Evolutionary conservation across 2,113 vertebrate species (phyloP), one percentile per base, ranked within the genome.

Genomic region (Percopsis transmontana): DNA sequence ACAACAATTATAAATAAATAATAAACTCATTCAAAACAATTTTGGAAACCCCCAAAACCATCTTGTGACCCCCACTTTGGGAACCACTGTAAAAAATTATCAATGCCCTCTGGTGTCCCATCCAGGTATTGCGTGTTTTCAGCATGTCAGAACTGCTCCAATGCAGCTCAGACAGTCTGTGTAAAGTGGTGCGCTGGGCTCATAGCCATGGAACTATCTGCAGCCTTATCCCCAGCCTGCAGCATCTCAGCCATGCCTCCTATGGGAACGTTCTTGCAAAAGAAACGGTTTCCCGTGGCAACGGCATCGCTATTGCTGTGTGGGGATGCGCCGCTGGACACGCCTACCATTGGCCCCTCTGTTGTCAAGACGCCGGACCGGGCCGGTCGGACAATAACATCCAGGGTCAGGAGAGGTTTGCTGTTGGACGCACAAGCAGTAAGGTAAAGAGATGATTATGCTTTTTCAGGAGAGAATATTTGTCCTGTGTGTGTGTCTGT

Each of bases 191-290:
- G 73, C 95, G 94, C 86, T 97, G 95, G 96, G 95, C 96, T 55
- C 95, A 96, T 88, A 96, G 95, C 77, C 96, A 96, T 23, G 96
- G 95, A 13, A 96, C 95, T 13, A 97, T 96, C 81, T 97, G 95
- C 90, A 94, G 88, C 78, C 94, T 97, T 78, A 95, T 96, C 82
- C 96, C 96, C 70, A 94, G 92, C 85, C 89, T 96, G 53, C 95
- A 96, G 79, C 94, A 95, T 63, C 79, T 95, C 70, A 89, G 95
- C 5, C 93, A 92, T 74, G 94, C 94, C 20, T 88, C 94, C 60
- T 92, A 95, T 0, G 92, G 92, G 62, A 94, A 92, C 74, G 84
- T 94, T 61, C 55, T 68, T 19, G 39, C 50, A 5, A 19, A 50
- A 0, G 72, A 64, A 6, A 12, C 66, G 0, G 21, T 45, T 42